A percentile compares a stretch with the other conserved stretches of the same genome.
Conservation (phyloP, 2,797 vertebrate species). For the Odontamblyopus rebecca region DNA sequence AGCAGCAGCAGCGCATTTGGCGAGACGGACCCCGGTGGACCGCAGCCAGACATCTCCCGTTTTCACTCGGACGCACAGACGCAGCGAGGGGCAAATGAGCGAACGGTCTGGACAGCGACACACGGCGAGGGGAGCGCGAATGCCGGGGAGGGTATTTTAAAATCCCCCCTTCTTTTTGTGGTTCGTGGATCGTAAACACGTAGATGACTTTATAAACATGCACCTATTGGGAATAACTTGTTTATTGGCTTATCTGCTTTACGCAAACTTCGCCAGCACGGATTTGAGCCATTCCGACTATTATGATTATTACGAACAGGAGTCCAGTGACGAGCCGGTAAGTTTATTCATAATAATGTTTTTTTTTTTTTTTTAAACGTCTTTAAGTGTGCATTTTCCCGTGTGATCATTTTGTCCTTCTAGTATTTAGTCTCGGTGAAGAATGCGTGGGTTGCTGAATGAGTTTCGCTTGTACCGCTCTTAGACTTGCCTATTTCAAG, state of each 20-base stretch:
- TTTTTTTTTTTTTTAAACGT: background rate
- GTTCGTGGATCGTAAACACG: slow-evolving; percentile 38
- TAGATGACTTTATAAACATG: slow-evolving; percentile 58
- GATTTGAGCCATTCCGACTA: slow-evolving; percentile 82
- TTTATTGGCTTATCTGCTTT: slow-evolving; percentile 69
- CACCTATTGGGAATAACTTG: slow-evolving; percentile 74
- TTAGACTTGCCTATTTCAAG: background rate
- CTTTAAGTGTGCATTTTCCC: background rate
- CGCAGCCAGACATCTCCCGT: background rate
- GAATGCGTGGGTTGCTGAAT: background rate
- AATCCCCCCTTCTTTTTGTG: slow-evolving; percentile 19
- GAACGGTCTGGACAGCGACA: slow-evolving; percentile 20
- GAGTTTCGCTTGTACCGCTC: background rate
- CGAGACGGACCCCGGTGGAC: slow-evolving; percentile 1
- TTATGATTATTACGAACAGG: slow-evolving; percentile 79
- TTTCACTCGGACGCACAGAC: slow-evolving; percentile 9
- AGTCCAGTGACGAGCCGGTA: slow-evolving; percentile 83
- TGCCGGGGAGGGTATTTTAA: slow-evolving; percentile 35
- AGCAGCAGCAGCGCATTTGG: slow-evolving; percentile 1
- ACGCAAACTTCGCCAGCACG: slow-evolving; percentile 77
- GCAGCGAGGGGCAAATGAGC: slow-evolving; percentile 15
- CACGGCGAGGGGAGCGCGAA: slow-evolving; percentile 25
- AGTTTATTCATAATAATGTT: slow-evolving; percentile 44
- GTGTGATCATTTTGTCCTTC: background rate
- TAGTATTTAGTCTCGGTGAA: background rate